These are phyloP conservation scores for Sclerodermus sp. DNA, from an alignment of 2,888 invertebrate genomes.

Conservation along the genomic window DNA sequence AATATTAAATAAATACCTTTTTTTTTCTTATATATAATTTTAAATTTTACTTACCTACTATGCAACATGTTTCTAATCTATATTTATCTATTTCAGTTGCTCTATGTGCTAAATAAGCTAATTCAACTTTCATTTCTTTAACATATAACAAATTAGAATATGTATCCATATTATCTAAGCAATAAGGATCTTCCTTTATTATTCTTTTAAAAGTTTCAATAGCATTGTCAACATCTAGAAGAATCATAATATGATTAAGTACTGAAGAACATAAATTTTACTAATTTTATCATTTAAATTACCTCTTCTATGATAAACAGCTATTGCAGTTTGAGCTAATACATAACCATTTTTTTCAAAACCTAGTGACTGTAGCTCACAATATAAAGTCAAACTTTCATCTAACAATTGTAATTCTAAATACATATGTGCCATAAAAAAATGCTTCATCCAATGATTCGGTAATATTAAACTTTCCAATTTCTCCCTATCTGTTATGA, in stretches of 20 bases:
- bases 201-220: conserved; percentile 82
- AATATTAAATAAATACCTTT: no score
- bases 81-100: conserved; percentile 95
- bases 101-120: conserved; percentile 90
- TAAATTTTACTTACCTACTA: conserved; percentile 72
- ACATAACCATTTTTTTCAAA: conserved; percentile 88
- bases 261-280: neutral
- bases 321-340: conserved; percentile 88
- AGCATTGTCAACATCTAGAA: conserved; percentile 83
- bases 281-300: conserved; percentile 27
- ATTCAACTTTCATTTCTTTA: conserved; percentile 86
- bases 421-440: conserved; percentile 88
- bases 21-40: no score
- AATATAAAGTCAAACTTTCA: conserved; percentile 83
- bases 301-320: conserved; percentile 91
- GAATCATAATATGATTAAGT: neutral
- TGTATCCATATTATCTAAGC: conserved; percentile 94
- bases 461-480: conserved; percentile 70
- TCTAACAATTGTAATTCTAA: conserved; percentile 88
- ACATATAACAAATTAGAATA: conserved; percentile 96
- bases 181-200: conserved; percentile 84
- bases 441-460: conserved; percentile 91
- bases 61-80: conserved; percentile 95
- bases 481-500: conserved; percentile 82
- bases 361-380: conserved; percentile 74